Base-by-base conservation (phyloP, 2,113 vertebrate species). In the Tursiops truncatus region DNA sequence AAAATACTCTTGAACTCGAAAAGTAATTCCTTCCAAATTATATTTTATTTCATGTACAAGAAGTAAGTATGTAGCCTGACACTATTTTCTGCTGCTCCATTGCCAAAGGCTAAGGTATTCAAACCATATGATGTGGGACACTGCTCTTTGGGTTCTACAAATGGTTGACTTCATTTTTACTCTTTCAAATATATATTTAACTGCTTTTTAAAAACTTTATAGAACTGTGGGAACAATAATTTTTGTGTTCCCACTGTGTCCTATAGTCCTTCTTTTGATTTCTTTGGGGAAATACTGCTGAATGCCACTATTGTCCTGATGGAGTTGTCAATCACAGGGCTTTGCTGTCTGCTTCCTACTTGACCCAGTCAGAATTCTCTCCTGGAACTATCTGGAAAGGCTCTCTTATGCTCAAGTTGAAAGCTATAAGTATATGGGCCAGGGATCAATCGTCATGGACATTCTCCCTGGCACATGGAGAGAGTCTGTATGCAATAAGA, bases 1-100 rank as follows among this genome's bases (percentile, higher is more conserved):
- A 95, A 97, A 96, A 58, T 63, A 93, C 17, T 33, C 14, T 58
- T 92, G 38, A 91, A 88, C 15, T 91, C 28, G 20, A 71, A 91
- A 90, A 36, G 33, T 67, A 63, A 76, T 33, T 58, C 63, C 26
- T 96, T 73, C n/a, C 25, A 68, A 67, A 73, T 94, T 20, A 77
- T 21, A 9, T 77, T 96, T 83, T 50, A 86, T 58, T 87, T 95
- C 58, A 50, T 14, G 1, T n/a, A 50, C 14, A 68, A 47, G 33
- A 76, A 91, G 38, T 33, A n/a, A 18, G n/a, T 20, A 2, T 73
- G n/a, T 26, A 89, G 36, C 8, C 44, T 28, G 6, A 71, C 60
- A 11, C 12, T 50, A 23, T 38, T 36, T 83, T 94, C 58, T 94
- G 68, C 31, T n/a, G 8, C 56, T 73, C 65, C 31, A 38, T 0